Conservation (phyloP, 1,140 invertebrate genomes). For the Argopecten irradians region DNA sequence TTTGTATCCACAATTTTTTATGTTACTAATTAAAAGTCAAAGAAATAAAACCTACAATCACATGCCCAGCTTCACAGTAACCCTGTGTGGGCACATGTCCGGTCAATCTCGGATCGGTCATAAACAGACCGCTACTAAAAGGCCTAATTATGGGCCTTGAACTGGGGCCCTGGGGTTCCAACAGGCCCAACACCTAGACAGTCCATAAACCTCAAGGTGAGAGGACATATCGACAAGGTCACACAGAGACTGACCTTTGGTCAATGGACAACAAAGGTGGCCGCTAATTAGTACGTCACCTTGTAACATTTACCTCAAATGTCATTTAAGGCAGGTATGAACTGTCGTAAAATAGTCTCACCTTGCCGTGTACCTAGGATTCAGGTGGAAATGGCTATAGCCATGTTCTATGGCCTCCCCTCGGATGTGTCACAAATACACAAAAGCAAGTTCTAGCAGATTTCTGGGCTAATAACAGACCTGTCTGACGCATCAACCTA, state of each 20-base stretch:
- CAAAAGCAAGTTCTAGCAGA: not conserved
- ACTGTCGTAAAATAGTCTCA: constrained; percentile 8
- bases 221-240: not conserved
- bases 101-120: not conserved
- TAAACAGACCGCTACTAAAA: not conserved
- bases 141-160: constrained; percentile 2
- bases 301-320: not conserved
- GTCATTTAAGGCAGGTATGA: constrained; percentile 14
- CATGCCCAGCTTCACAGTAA: not conserved
- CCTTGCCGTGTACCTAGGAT: not conserved
- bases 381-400: not conserved
- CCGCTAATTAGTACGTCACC: constrained; percentile 20
- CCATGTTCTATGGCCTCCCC: not conserved
- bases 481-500: not conserved
- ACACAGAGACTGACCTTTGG: not conserved
- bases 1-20: not conserved
- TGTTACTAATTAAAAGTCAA: constrained; percentile 23
- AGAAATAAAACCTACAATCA: not conserved
- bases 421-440: not conserved
- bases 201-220: not conserved
- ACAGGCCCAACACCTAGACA: constrained; percentile 12
- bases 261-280: constrained; percentile 8
- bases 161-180: not conserved
- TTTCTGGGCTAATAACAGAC: not conserved
- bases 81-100: not conserved